A percentile compares a stretch with the other conserved stretches of the same genome.
Conservation (phyloP, 2,888 invertebrate species). For the Acrocyrtus sp. region DNA sequence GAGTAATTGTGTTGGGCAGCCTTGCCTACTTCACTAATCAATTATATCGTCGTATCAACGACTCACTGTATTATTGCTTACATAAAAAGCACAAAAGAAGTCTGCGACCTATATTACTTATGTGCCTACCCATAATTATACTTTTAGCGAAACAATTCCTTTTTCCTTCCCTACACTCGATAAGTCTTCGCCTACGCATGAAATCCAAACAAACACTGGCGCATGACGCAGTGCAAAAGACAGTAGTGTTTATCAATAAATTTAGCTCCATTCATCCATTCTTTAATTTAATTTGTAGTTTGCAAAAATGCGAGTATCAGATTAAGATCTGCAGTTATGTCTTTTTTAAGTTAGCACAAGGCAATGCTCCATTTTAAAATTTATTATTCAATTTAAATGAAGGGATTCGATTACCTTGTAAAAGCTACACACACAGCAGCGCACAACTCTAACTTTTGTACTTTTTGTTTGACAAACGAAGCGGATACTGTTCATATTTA, state of each 20-base stretch:
- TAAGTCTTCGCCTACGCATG: constrained; percentile 9
- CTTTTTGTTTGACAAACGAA: background rate
- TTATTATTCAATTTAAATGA: constrained; percentile 31
- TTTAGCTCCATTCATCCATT: too few relatives aligned
- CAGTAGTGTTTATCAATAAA: too few relatives aligned
- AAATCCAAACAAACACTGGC: too few relatives aligned
- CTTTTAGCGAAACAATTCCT: background rate
- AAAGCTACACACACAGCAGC: constrained; percentile 10
- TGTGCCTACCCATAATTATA: too few relatives aligned
- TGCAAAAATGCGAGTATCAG: constrained; percentile 10
- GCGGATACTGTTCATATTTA: background rate
- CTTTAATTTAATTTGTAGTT: constrained; percentile 22
- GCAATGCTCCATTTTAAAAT: constrained; percentile 35
- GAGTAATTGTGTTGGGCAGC: too few relatives aligned
- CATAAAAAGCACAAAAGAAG: too few relatives aligned
- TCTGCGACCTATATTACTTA: too few relatives aligned
- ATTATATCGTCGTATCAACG: too few relatives aligned
- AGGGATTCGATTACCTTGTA: constrained; percentile 26
- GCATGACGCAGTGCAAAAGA: background rate
- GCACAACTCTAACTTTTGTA: background rate
- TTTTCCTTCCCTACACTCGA: constrained; percentile 13
- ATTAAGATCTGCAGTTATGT: background rate
- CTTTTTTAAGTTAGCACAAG: constrained; percentile 11
- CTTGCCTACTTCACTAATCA: too few relatives aligned
- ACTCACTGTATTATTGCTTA: too few relatives aligned